Evolutionary conservation across 2,888 invertebrate species (phyloP).

Genomic region (Hipparchia sbordonii): DNA sequence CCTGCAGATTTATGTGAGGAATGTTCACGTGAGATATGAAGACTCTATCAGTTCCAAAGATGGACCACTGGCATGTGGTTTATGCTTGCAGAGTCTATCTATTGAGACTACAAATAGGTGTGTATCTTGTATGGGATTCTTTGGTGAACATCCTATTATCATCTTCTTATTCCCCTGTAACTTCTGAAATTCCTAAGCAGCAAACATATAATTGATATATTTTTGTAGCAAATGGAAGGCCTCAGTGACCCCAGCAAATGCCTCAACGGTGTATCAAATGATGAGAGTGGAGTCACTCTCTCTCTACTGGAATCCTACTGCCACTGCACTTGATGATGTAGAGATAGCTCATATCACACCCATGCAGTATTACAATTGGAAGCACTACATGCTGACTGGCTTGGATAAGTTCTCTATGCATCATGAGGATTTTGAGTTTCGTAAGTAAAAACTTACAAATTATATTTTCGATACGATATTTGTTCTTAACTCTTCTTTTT

Average conservation of each 20-base stretch:
- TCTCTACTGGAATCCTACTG: slow-evolving; percentile 88
- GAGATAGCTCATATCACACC: slow-evolving; percentile 78
- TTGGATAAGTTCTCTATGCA: slow-evolving; percentile 90
- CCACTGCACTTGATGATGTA: slow-evolving; percentile 79
- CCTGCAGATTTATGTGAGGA: slow-evolving; percentile 89
- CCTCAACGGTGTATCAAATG: slow-evolving; percentile 87
- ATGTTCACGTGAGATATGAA: slow-evolving; percentile 92
- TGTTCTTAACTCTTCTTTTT: too few species aligned
- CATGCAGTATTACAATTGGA: slow-evolving; percentile 87
- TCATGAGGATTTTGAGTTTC: slow-evolving; percentile 90
- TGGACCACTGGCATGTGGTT: slow-evolving; percentile 87
- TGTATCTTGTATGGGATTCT: not conserved
- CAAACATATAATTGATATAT: not conserved
- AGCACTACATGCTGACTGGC: slow-evolving; percentile 88
- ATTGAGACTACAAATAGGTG: slow-evolving; percentile 92
- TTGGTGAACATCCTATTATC: too few species aligned
- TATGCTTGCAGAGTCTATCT: slow-evolving; percentile 89
- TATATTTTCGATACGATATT: too few species aligned
- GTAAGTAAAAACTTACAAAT: slow-evolving; percentile 76
- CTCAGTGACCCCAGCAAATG: slow-evolving; percentile 83
- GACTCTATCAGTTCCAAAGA: slow-evolving; percentile 86
- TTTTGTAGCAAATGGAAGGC: slow-evolving; percentile 89
- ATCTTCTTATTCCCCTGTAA: too few species aligned
- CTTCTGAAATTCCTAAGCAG: not conserved
- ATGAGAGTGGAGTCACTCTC: slow-evolving; percentile 90